phyloP scores from a whole-genome alignment of 1,140 invertebrate genomes.

The Trypoxylus dichotomus region DNA sequence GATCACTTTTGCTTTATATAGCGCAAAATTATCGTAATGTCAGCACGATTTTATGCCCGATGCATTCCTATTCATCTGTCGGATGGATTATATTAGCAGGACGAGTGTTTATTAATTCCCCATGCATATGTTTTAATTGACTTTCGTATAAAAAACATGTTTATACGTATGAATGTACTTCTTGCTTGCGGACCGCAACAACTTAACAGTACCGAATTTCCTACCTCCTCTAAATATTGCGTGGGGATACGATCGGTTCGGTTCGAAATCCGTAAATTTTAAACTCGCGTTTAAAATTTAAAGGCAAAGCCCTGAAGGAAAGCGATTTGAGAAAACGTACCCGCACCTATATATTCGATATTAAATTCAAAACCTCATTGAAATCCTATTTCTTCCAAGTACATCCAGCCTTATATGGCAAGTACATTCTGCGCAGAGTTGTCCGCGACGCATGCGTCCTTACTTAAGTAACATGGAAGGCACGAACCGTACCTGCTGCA shows the following conservation, averaged over 20 bases:
- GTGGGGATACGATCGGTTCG: too few relatives aligned
- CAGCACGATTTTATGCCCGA: background rate
- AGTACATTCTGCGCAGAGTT: slow-evolving; percentile 22
- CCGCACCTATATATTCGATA: background rate
- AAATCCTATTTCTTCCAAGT: slow-evolving; percentile 5
- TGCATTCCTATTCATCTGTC: background rate
- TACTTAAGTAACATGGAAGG: slow-evolving; percentile 19
- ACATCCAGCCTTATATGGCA: slow-evolving; percentile 7
- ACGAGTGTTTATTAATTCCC: background rate
- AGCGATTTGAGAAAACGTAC: background rate
- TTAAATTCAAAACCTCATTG: background rate
- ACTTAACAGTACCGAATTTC: too few relatives aligned
- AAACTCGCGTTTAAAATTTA: background rate
- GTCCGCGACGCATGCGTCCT: background rate
- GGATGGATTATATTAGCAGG: background rate
- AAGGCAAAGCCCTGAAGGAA: background rate
- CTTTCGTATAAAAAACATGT: background rate
- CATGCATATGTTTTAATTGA: background rate
- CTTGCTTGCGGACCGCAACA: too few relatives aligned
- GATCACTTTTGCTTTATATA: background rate
- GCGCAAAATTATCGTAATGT: background rate
- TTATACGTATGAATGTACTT: background rate
- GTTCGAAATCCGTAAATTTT: too few relatives aligned
- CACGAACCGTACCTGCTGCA: background rate
- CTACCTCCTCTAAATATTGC: too few relatives aligned